Evolutionary conservation across 2,113 vertebrate genomes (phyloP).

Genomic region (Brienomyrus longianalis): DNA sequence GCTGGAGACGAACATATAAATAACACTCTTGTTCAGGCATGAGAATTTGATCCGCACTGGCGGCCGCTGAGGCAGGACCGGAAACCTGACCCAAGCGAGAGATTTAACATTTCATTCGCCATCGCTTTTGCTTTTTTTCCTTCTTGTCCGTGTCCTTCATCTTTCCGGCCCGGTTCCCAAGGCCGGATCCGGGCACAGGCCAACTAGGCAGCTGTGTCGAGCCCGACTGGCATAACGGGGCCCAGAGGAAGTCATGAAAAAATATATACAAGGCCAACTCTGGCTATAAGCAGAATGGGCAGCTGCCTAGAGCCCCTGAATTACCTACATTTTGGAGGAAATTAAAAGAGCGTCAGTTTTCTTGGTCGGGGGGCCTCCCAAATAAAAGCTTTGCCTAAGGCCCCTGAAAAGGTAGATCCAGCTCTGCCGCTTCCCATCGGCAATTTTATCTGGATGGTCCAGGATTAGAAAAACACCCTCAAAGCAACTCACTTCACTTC

Average conservation of each 20-base stretch:
- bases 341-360: background rate
- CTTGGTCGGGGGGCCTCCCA: background rate
- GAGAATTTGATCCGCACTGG: background rate
- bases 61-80: background rate
- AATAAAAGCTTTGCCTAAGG: background rate
- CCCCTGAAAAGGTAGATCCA: background rate
- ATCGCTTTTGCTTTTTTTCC: background rate
- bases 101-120: background rate
- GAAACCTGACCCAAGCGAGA: background rate
- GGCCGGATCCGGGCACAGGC: background rate
- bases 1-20: background rate
- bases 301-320: background rate
- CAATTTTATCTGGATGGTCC: background rate
- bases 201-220: background rate
- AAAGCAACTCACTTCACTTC: background rate
- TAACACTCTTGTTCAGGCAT: background rate
- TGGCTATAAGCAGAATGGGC: background rate
- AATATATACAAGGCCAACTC: background rate
- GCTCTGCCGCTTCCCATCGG: background rate
- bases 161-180: background rate
- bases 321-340: background rate
- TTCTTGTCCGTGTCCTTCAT: background rate
- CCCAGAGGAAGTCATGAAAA: background rate
- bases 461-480: background rate
- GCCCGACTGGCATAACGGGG: background rate